Evolutionary conservation across 2,113 vertebrate species (phyloP).

Genomic region (Uropsilus gracilis): DNA sequence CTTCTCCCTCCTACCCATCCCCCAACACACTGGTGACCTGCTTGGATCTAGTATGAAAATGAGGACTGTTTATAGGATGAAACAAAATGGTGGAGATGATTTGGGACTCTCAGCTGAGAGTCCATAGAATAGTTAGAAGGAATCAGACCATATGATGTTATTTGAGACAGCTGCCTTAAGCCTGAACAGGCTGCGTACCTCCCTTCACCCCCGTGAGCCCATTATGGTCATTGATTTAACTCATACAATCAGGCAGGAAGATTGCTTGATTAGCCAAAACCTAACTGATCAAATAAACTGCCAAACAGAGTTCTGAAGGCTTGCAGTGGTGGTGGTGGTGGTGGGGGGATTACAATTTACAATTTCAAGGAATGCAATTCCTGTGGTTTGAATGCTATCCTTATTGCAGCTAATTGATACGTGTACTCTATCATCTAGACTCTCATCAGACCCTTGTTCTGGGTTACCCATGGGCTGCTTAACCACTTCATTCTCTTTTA

Average conservation of each 20-base stretch:
- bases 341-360: background rate
- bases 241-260: background rate
- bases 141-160: background rate
- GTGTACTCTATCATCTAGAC: too few relatives aligned
- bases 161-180: background rate
- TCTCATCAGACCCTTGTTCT: background rate
- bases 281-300: too few relatives aligned
- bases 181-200: background rate
- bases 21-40: background rate
- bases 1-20: too few relatives aligned
- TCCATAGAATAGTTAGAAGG: background rate
- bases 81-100: background rate
- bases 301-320: background rate
- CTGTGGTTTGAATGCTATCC: background rate
- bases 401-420: background rate
- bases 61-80: background rate
- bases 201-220: background rate
- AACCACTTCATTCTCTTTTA: background rate
- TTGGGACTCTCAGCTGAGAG: background rate
- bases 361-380: background rate
- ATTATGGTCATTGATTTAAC: background rate
- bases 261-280: too few relatives aligned
- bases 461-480: background rate
- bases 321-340: too few relatives aligned
- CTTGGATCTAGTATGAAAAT: background rate